Evolutionary conservation across 2,888 invertebrate genomes (phyloP).

Genomic region (Meghimatium bilineatum): DNA sequence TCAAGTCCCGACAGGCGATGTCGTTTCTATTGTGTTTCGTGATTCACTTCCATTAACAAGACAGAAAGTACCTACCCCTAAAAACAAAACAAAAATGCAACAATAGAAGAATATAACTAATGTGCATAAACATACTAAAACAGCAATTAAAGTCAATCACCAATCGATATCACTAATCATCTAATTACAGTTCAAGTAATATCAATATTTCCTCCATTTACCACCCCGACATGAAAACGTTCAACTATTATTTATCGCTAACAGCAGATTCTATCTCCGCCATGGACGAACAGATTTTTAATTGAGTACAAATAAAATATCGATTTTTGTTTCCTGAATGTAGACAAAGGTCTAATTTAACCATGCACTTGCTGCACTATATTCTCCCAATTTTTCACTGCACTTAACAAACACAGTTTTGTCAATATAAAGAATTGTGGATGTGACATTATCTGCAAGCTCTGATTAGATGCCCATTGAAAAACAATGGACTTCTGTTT

Average conservation of each 20-base stretch:
- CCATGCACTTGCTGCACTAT: conserved; percentile 5
- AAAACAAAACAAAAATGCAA: neutral
- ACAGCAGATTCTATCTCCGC: neutral
- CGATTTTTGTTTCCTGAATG: neutral
- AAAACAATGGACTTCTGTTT: no score
- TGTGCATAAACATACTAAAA: neutral
- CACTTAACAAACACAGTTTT: neutral
- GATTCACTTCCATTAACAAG: no score
- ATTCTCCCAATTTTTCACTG: neutral
- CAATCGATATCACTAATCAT: neutral
- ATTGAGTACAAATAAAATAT: neutral
- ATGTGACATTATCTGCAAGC: neutral
- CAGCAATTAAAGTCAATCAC: neutral
- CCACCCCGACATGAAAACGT: neutral
- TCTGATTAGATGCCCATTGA: no score
- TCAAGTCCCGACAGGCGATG: no score
- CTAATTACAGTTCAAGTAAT: neutral
- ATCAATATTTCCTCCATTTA: neutral
- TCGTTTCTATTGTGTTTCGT: no score
- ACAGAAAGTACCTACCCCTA: neutral
- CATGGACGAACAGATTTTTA: neutral
- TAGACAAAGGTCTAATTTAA: conserved; percentile 1
- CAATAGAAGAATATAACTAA: neutral
- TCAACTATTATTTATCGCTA: neutral
- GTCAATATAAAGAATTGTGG: neutral